Percentiles rank a stretch among this genome's conserved stretches.
Evolutionary conservation across 2,797 vertebrate genomes (phyloP).

Genomic region (Tokudaia muenninki): DNA sequence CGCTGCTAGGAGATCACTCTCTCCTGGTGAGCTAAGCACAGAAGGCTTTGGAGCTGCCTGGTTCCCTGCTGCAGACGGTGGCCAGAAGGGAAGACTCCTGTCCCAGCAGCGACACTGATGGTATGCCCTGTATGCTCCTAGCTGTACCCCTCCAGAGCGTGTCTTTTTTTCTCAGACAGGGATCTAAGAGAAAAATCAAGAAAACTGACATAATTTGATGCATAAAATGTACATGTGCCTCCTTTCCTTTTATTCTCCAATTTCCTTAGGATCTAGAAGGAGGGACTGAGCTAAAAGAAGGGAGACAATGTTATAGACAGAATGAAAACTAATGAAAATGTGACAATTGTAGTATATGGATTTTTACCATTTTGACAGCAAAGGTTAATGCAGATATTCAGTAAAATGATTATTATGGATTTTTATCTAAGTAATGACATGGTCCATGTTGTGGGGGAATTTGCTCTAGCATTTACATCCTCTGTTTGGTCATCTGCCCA

Average conservation of each 20-base stretch:
- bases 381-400: constrained; percentile 33
- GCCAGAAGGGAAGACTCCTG: too few species aligned
- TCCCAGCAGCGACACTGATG: too few species aligned
- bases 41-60: too few species aligned
- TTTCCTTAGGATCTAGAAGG: constrained; percentile 2
- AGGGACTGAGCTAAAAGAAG: neutral
- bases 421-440: constrained; percentile 51
- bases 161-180: neutral
- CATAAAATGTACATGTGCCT: neutral
- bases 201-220: neutral
- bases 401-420: constrained; percentile 46
- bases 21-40: too few species aligned
- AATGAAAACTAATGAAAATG: neutral
- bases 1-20: too few species aligned
- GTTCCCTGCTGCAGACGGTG: too few species aligned
- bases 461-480: constrained; percentile 23
- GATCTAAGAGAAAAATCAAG: neutral
- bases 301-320: constrained; percentile 15
- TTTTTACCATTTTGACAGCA: constrained; percentile 13
- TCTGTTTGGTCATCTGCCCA: constrained; percentile 51
- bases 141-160: neutral
- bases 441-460: neutral
- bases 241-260: neutral
- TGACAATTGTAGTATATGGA: neutral
- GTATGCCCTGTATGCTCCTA: too few species aligned